phyloP scores from a whole-genome alignment of 1,140 invertebrate species.

The Zaprionus tsacasi region DNA sequence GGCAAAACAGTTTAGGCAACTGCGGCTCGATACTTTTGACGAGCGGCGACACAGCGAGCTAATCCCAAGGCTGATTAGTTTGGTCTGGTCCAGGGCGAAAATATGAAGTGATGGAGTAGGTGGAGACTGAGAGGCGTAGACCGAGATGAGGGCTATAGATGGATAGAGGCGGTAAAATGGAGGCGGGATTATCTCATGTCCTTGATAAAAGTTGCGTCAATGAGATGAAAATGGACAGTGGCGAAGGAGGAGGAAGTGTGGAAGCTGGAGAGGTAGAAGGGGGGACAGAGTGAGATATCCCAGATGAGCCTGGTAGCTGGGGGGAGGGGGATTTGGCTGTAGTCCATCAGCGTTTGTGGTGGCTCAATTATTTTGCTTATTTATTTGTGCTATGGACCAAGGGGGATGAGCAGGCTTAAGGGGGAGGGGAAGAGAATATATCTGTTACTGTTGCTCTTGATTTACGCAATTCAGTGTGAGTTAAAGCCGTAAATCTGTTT shows the following conservation, averaged over 20 bases:
- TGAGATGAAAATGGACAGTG: constrained; percentile 14
- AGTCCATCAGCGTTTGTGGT: constrained; percentile 6
- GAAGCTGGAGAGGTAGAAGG: background rate
- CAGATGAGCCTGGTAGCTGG: background rate
- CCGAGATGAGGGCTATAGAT: background rate
- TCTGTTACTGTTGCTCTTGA: constrained; percentile 28
- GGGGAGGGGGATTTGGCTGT: background rate
- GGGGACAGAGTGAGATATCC: too few relatives aligned
- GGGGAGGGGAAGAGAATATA: background rate
- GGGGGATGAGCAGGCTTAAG: background rate
- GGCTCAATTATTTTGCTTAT: constrained; percentile 72
- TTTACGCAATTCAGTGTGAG: constrained; percentile 16
- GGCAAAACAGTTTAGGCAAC: constrained; percentile 35
- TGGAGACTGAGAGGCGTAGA: background rate
- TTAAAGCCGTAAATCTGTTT: constrained; percentile 67
- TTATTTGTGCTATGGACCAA: constrained; percentile 42
- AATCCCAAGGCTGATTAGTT: constrained; percentile 27
- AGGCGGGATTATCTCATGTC: constrained; percentile 60
- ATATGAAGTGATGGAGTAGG: background rate
- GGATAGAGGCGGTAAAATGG: constrained; percentile 9
- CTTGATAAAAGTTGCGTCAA: constrained; percentile 52
- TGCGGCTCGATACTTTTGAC: constrained; percentile 30
- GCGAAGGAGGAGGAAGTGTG: background rate
- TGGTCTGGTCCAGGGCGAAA: background rate
- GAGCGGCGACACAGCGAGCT: constrained; percentile 35